Conservation (phyloP, 2,888 invertebrate species). For the Xiphydria camelus region DNA sequence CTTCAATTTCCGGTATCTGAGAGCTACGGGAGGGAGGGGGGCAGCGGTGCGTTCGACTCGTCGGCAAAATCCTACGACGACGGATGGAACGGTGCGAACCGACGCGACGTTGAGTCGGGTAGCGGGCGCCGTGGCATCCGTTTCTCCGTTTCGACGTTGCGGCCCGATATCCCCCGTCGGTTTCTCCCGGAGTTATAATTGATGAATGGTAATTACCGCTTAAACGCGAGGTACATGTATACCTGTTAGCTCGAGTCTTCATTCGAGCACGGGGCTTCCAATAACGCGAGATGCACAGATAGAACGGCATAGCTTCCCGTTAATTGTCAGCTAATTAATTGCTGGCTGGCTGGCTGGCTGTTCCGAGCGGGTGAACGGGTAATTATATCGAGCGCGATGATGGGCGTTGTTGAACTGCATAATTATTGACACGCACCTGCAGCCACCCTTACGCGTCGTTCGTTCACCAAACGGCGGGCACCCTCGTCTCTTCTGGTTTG, state of each 20-base stretch:
- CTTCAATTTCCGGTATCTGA: too few relatives aligned
- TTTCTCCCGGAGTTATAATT: constrained; percentile 21
- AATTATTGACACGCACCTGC: too few relatives aligned
- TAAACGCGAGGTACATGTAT: constrained; percentile 22
- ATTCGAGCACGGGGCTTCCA: constrained; percentile 14
- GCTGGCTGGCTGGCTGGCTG: constrained; percentile 8
- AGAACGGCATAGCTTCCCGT: constrained; percentile 19
- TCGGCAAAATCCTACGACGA: too few relatives aligned
- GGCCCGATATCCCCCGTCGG: constrained; percentile 21
- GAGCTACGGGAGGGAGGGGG: too few relatives aligned
- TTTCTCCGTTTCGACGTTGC: background rate
- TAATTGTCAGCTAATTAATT: constrained; percentile 32
- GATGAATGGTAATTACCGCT: constrained; percentile 32
- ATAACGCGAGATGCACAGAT: constrained; percentile 14
- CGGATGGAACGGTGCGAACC: too few relatives aligned
- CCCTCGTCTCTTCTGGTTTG: too few relatives aligned
- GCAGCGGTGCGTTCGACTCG: too few relatives aligned
- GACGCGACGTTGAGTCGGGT: too few relatives aligned
- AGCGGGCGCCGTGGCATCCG: too few relatives aligned
- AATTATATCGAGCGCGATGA: background rate
- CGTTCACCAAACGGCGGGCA: too few relatives aligned
- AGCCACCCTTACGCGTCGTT: too few relatives aligned
- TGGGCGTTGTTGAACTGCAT: too few relatives aligned
- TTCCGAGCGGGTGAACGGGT: background rate
- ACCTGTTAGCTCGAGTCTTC: constrained; percentile 15